phyloP scores from a whole-genome alignment of 2,113 vertebrate species.

The Notarius lentiginosus region DNA sequence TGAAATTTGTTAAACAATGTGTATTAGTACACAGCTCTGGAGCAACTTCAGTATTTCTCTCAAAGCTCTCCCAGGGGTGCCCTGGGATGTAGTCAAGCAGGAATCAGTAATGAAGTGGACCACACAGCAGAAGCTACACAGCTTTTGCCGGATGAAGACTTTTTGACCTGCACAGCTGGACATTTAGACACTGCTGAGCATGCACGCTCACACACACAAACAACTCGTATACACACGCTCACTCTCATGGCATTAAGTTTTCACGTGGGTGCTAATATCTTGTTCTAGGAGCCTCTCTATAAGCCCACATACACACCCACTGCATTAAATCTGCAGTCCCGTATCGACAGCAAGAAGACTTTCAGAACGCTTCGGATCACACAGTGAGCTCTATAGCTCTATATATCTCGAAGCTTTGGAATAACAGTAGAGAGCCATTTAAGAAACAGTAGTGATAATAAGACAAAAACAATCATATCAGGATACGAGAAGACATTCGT shows the following conservation, averaged over 20 bases:
- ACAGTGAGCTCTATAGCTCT: not conserved
- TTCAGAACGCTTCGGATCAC: not conserved
- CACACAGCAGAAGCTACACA: conserved; percentile 31
- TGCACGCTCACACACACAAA: conserved; percentile 4
- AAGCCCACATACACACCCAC: conserved; percentile 22
- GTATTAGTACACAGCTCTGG: not conserved
- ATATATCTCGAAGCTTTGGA: not conserved
- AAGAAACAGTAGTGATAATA: not conserved
- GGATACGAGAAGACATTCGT: not conserved
- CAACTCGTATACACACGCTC: not conserved
- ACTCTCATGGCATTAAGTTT: not conserved
- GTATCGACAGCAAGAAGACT: conserved; percentile 3
- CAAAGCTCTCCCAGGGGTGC: conserved; percentile 8
- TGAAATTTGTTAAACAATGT: not conserved
- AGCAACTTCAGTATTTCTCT: conserved; percentile 8
- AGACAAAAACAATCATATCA: not conserved
- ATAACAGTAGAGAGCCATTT: not conserved
- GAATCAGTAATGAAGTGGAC: conserved; percentile 50
- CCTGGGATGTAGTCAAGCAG: conserved; percentile 36
- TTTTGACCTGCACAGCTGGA: conserved; percentile 43
- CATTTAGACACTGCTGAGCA: conserved; percentile 22
- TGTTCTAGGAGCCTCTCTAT: conserved; percentile 1
- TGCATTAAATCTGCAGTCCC: not conserved
- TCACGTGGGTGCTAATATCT: not conserved
- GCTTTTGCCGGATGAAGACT: conserved; percentile 30